These are phyloP conservation scores for Mormyrus proboscirostris DNA, from an alignment of 2,797 vertebrate species.

Conservation along the genomic window DNA sequence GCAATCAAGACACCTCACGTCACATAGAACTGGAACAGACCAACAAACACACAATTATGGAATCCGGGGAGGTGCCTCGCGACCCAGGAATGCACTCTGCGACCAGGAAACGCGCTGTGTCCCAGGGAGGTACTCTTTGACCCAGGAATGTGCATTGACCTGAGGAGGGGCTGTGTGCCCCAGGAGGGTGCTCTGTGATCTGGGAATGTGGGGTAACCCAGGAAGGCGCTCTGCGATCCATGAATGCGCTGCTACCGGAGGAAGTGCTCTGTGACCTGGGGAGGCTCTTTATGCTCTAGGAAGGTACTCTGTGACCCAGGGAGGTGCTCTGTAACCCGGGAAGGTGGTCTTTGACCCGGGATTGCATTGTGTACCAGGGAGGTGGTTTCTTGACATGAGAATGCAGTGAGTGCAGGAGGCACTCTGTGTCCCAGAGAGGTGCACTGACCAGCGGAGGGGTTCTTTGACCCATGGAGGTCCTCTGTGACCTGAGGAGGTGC, in stretches of 20 bases:
- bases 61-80: too few relatives aligned
- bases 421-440: neutral
- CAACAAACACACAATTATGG: too few relatives aligned
- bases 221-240: neutral
- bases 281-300: neutral
- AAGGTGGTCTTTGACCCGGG: neutral
- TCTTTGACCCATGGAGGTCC: neutral
- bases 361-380: too few relatives aligned
- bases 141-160: neutral
- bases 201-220: neutral
- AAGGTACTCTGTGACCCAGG: neutral
- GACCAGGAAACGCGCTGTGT: too few relatives aligned
- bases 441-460: neutral
- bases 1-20: neutral
- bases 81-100: too few relatives aligned
- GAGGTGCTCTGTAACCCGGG: too few relatives aligned
- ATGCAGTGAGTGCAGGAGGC: too few relatives aligned
- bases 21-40: neutral
- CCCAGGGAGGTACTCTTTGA: too few relatives aligned
- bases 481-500: neutral
- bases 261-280: neutral
- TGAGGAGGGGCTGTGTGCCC: neutral
- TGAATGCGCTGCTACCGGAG: neutral
- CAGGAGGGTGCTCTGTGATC: too few relatives aligned
- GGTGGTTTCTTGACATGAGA: neutral